Evolutionary conservation across 1,140 invertebrate genomes (phyloP), one percentile per base, ranked within the genome.

Genomic region (Musca vetustissima): DNA sequence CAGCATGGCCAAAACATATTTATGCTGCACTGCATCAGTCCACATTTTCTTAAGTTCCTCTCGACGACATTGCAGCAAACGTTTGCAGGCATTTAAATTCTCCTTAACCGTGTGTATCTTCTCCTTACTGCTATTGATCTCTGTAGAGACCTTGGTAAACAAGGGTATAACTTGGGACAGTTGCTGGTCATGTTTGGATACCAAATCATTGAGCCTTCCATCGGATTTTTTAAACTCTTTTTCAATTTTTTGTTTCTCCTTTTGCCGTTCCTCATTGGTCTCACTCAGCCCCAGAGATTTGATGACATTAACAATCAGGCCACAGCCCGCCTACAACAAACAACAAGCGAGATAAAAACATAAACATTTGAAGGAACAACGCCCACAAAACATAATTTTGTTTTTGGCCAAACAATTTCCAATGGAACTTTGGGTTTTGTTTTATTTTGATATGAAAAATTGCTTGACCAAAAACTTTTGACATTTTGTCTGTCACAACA

Each of bases 31-130:
- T 6, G 94, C 93, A 83, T 98, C 95, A 1, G 93, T 85, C 93
- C 95, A 98, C 64, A 98, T 85, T 75, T 96, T 92, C 73, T 95
- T 90, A 50, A 99, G 84, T 83, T 99, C 97, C 76, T 98, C 96
- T 57, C 96, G 87, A 70, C 94, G 89, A 83, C 96, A 96, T 70
- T 95, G 90, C 50, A 99, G 83, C 28, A 98, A 83, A 21, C 90
- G 91, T 80, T 97, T 96, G 82, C 96, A 98, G 6, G 93, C 93
- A 59, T 90, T 88, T 9, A 99, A 85, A 76, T 96, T 93, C 70
- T 95, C 94, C 79, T 94, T 95, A 0, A 97, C 94, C 6, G 89
- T 89, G 70, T 89, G 87, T 66, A 95, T 92, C 75, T 92, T 92
- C 73, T 92, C 90, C 53, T 95, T 87, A 67, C 96, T 94, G 47